Percentiles rank a stretch among this genome's conserved stretches.
Conservation (phyloP, 2,888 invertebrate species). For the Apotomis capreana region DNA sequence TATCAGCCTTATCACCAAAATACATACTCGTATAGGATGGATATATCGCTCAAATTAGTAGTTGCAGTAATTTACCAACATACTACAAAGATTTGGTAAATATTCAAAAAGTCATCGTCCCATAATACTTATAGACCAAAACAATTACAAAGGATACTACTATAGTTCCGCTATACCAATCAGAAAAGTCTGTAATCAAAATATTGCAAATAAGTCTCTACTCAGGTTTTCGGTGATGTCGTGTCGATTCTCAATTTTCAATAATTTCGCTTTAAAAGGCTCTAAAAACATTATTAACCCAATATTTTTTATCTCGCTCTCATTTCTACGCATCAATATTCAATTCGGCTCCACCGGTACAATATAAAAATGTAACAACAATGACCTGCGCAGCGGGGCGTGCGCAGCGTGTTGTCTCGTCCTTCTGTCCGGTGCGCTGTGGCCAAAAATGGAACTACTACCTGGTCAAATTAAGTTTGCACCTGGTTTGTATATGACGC, state of each 20-base stretch:
- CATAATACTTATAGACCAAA: no score
- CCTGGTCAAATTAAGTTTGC: neutral
- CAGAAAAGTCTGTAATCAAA: no score
- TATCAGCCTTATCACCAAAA: no score
- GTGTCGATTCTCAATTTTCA: neutral
- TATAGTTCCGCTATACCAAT: no score
- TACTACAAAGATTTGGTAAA: no score
- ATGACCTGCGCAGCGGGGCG: slow-evolving; percentile 61
- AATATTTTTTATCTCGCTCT: slow-evolving; percentile 15
- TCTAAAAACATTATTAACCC: slow-evolving; percentile 8
- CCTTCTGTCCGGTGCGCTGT: slow-evolving; percentile 54
- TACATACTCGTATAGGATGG: no score
- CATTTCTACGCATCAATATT: slow-evolving; percentile 33
- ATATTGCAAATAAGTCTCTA: no score
- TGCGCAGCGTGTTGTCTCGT: slow-evolving; percentile 64
- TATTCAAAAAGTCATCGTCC: no score
- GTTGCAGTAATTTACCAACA: no score
- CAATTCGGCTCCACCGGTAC: slow-evolving; percentile 15
- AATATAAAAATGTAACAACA: slow-evolving; percentile 45
- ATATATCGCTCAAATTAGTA: no score
- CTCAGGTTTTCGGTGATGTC: no score
- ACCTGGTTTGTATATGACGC: neutral
- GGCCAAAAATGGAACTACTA: slow-evolving; percentile 27
- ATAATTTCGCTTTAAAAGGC: neutral
- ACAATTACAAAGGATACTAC: no score